Conservation (phyloP, 1,140 invertebrate species). For the Chelonus insularis region DNA sequence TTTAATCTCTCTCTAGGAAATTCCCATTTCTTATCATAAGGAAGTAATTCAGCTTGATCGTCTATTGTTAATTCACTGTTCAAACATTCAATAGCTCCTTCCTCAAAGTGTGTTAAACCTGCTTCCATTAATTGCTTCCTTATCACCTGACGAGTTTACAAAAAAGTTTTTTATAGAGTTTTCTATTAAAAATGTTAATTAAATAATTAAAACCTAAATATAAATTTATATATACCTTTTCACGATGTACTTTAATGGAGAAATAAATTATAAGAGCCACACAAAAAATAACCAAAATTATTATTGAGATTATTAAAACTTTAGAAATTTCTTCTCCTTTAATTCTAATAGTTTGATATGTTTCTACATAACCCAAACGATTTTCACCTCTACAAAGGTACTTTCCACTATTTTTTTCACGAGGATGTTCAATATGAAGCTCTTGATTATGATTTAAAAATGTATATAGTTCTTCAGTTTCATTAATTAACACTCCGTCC, state of each 20-base stretch:
- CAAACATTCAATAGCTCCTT: slow-evolving; percentile 76
- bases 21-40: slow-evolving; percentile 89
- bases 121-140: slow-evolving; percentile 66
- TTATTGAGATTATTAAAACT: slow-evolving; percentile 51
- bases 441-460: slow-evolving; percentile 41
- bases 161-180: slow-evolving; percentile 38
- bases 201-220: slow-evolving; percentile 30
- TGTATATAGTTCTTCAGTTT: slow-evolving; percentile 41
- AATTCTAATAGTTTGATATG: slow-evolving; percentile 50
- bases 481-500: slow-evolving; percentile 35
- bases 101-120: slow-evolving; percentile 75
- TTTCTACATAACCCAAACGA: slow-evolving; percentile 42
- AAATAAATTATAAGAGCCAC: slow-evolving; percentile 58
- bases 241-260: slow-evolving; percentile 63
- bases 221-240: slow-evolving; percentile 56
- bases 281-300: slow-evolving; percentile 58
- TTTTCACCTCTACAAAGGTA: slow-evolving; percentile 52
- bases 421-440: slow-evolving; percentile 50
- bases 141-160: no score
- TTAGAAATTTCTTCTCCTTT: slow-evolving; percentile 45
- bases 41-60: slow-evolving; percentile 88
- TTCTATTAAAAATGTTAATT: slow-evolving; percentile 37
- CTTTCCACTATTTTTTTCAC: slow-evolving; percentile 49
- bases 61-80: slow-evolving; percentile 87
- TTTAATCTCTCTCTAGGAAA: slow-evolving; percentile 83